Evolutionary conservation across 2,888 invertebrate genomes (phyloP), one percentile per base, ranked within the genome.

Genomic region (Thecocarcelia acutangulata): DNA sequence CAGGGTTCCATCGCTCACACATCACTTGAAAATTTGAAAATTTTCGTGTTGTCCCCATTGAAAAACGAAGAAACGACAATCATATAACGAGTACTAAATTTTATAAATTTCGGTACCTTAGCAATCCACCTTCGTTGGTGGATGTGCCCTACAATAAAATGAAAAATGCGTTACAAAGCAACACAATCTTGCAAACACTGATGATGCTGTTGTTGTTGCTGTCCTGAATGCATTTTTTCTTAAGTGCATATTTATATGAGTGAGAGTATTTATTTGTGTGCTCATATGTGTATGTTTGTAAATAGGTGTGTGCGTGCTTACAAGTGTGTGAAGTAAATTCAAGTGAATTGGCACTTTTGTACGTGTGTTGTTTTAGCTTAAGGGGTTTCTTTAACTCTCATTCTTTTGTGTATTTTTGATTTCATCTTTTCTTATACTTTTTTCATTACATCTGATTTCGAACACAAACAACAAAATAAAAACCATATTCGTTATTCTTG

Each of bases 271-370:
- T 24, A n/a, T n/a, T n/a, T n/a, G n/a, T n/a, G 24, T 56, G 15
- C 37, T 15, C 28, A 40, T 42, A 28, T 21, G 19, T 19, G 8
- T 44, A 12, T 46, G 15, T 46, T 11, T 13, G n/a, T 44, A 0
- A 24, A 28, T 6, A 6, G 15, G 12, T 37, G 11, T 19, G 21
- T 24, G 15, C 59, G 15, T 59, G 11, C 13, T 33, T 63, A 58
- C 52, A 58, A 63, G 63, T 64, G 58, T 77, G 70, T 73, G 52
- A 61, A 72, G 42, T 61, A 76, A 80, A 76, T 72, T 80, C 80
- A 76, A 73, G 76, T 72, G 76, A 80, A 80, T 76, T 80, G 80
- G 66, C 80, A 80, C 80, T 80, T 80, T 76, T 72, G 76, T 80
- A 76, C 76, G 76, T 76, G 80, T 70, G 72, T 76, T 72, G 56